These are phyloP conservation scores for Emys orbicularis DNA, from an alignment of 2,797 vertebrate species.

Conservation along the genomic window DNA sequence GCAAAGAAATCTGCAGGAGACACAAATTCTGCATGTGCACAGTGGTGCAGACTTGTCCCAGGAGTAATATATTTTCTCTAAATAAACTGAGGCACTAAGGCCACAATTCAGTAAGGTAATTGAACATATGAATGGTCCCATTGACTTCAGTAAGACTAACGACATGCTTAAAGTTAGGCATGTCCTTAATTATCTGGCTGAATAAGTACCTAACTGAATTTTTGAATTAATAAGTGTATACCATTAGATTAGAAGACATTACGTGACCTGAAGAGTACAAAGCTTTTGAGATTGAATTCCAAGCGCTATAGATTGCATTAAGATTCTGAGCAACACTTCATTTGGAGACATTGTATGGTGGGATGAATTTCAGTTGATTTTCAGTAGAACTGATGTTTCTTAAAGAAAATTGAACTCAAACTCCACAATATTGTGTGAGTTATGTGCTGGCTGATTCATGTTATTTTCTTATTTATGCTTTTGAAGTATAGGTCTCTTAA, in stretches of 20 bases:
- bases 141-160: constrained; percentile 30
- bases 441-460: neutral
- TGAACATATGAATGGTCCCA: constrained; percentile 36
- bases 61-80: constrained; percentile 52
- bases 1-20: too few relatives aligned
- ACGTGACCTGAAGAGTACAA: neutral
- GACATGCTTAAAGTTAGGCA: constrained; percentile 45
- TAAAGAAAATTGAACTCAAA: neutral
- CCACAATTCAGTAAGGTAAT: constrained; percentile 51
- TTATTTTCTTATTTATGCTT: neutral
- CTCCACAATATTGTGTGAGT: neutral
- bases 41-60: too few relatives aligned
- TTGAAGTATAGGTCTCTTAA: neutral
- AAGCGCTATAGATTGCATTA: neutral
- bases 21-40: too few relatives aligned
- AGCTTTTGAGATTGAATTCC: neutral
- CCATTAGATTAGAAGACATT: neutral
- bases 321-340: neutral
- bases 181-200: constrained; percentile 29
- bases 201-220: constrained; percentile 9
- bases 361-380: neutral
- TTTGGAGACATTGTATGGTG: neutral
- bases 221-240: neutral
- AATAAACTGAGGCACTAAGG: constrained; percentile 47
- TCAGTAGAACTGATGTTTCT: neutral